phyloP scores from a whole-genome alignment of 2,113 vertebrate genomes.

The Myodes glareolus region DNA sequence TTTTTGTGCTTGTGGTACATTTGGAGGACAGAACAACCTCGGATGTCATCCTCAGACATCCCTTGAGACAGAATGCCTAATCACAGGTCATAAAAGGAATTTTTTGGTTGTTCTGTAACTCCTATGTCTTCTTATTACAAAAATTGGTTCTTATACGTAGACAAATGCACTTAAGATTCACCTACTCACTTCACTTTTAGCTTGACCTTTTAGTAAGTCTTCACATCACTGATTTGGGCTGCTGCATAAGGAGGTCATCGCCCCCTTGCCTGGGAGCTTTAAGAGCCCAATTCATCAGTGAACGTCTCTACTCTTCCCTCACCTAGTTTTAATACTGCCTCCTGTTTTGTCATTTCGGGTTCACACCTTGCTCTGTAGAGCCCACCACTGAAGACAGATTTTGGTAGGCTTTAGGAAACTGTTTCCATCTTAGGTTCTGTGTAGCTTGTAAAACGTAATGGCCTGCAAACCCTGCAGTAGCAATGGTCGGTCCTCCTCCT shows the following conservation, averaged over 20 bases:
- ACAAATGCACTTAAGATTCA: not conserved
- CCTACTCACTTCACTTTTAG: not conserved
- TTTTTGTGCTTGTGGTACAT: not conserved
- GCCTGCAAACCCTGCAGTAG: not conserved
- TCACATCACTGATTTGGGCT: not conserved
- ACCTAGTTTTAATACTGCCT: not conserved
- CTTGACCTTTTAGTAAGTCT: not conserved
- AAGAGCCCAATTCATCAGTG: not conserved
- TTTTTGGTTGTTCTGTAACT: not conserved
- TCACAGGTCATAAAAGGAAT: not conserved
- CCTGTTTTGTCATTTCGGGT: not conserved
- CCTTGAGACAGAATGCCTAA: not conserved
- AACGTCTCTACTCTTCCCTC: not conserved
- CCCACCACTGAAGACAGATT: not conserved
- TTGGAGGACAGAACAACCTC: not conserved
- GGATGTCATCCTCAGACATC: not conserved
- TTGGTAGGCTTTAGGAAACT: not conserved
- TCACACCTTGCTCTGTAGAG: not conserved
- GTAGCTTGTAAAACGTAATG: not conserved
- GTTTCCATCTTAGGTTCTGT: not conserved
- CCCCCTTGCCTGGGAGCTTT: not conserved
- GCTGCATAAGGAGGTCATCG: not conserved
- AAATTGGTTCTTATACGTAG: not conserved
- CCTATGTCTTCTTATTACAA: not conserved
- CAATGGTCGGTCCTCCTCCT: not conserved